Evolutionary conservation across 2,888 invertebrate species (phyloP), one percentile per base, ranked within the genome.

Genomic region (Melanchra persicariae): DNA sequence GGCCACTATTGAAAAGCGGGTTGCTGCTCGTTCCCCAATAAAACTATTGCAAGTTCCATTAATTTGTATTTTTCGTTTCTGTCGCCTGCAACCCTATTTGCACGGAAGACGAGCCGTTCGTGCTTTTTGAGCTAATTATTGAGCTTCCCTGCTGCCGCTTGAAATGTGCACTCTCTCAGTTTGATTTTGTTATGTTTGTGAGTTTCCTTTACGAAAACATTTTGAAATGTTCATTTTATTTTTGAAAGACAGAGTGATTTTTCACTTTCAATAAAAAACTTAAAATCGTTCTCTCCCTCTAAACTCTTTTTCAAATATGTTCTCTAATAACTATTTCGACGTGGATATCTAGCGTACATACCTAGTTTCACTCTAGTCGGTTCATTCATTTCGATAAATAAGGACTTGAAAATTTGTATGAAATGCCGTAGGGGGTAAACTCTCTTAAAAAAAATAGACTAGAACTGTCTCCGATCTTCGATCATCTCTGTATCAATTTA

Each of bases 91-190:
- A 63, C 72, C 61, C 61, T 77, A 73, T 68, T 60, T 58, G 34
- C 34, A 52, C 22, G 24, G 43, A 43, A 66, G 24, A 37, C 30
- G 57, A 47, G n/a, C 63, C 51, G 12, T 68, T 45, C n/a, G 47
- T 60, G 30, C 77, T 64, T 55, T 70, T 59, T 66, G 26, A 67
- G 62, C 37, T 80, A 77, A 77, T 80, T 80, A 80, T 65, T 52
- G 64, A 68, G 55, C 22, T 43, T 22, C 61, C 8, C 67, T 62
- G 60, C 43, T 34, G 52, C 58, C 30, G 60, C 47, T 43, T 68
- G 49, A 51, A 66, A 55, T 24, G 47, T 55, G 24, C 57, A 58
- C 64, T 64, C 68, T 40, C 22, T 8, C 34, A n/a, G 22, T 69
- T 71, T 47, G 34, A 26, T 63, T 74, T 67, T 49, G 26, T 59